phyloP scores from a whole-genome alignment of 2,113 vertebrate genomes.

The Hypomesus transpacificus region DNA sequence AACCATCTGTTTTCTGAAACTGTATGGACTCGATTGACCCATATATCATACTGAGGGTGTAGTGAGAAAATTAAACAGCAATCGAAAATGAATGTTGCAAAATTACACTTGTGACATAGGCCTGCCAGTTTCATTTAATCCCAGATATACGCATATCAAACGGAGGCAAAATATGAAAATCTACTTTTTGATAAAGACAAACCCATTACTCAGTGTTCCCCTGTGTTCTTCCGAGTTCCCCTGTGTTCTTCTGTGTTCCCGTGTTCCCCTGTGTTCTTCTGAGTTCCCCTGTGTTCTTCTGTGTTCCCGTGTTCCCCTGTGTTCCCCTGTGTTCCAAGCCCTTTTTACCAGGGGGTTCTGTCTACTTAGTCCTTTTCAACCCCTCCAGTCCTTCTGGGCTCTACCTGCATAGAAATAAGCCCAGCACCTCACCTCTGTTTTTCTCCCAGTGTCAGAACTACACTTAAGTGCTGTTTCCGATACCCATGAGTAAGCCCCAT shows the following conservation, averaged over 20 bases:
- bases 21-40: neutral
- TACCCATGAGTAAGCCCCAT: conserved; percentile 98
- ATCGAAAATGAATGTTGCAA: neutral
- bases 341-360: conserved; percentile 23
- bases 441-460: conserved; percentile 86
- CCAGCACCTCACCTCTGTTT: conserved; percentile 83
- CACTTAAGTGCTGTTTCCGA: conserved; percentile 96
- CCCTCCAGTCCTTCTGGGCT: conserved; percentile 20
- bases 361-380: conserved; percentile 50
- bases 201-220: conserved; percentile 23
- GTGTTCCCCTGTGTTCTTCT: no score
- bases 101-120: neutral
- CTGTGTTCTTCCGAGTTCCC: no score
- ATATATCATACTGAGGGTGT: neutral
- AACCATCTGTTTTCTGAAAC: conserved; percentile 17
- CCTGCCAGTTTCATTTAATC: neutral
- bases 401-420: conserved; percentile 85
- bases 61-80: neutral
- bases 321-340: conserved; percentile 26
- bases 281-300: no score
- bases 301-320: neutral
- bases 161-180: conserved; percentile 12
- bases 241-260: no score
- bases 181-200: conserved; percentile 22
- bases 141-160: neutral